phyloP scores from a whole-genome alignment of 2,797 vertebrate genomes.

The Intellagama lesueurii region DNA sequence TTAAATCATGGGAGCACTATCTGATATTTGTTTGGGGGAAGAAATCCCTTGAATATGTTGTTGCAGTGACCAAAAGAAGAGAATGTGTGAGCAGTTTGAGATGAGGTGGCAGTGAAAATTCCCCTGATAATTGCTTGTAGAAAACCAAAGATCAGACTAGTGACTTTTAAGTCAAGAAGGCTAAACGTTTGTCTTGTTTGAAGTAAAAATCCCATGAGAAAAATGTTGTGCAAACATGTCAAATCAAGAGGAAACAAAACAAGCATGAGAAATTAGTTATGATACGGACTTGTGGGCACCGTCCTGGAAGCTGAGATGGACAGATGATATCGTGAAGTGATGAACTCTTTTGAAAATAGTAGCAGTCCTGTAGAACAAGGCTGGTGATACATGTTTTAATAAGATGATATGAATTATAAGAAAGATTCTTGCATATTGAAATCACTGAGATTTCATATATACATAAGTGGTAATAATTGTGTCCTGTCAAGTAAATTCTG shows the following conservation, averaged over 20 bases:
- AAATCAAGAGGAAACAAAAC: not conserved
- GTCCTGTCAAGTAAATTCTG: no score
- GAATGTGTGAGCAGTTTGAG: not conserved
- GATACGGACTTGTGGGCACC: not conserved
- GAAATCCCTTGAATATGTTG: not conserved
- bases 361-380: not conserved
- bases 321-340: conserved; percentile 9
- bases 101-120: not conserved
- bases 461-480: not conserved
- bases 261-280: not conserved
- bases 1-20: not conserved
- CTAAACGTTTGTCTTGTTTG: conserved; percentile 4
- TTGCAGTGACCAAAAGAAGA: not conserved
- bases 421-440: not conserved
- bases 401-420: not conserved
- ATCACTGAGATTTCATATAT: not conserved
- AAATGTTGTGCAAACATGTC: conserved; percentile 26
- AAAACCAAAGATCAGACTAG: not conserved
- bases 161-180: conserved; percentile 7
- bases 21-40: not conserved
- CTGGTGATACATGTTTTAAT: not conserved
- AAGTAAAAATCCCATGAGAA: not conserved
- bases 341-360: conserved; percentile 29
- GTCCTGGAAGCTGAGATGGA: not conserved
- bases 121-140: not conserved